A percentile compares a stretch with the other conserved stretches of the same genome.
Evolutionary conservation across 2,797 vertebrate genomes (phyloP).

Genomic region (Stomatorhinus walkeri): DNA sequence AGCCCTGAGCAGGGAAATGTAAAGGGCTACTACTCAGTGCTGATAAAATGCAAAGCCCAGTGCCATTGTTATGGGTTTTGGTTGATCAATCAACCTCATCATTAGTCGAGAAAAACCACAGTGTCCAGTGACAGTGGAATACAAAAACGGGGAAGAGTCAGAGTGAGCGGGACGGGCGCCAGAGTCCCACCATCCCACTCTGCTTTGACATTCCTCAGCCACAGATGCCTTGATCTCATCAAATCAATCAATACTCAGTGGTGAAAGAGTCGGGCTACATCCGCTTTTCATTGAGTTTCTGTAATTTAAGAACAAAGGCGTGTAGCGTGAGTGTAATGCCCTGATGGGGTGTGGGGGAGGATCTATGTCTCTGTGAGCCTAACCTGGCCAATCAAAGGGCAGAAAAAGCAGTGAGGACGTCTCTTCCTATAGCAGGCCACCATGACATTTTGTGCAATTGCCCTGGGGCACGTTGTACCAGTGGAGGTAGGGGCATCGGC

Average conservation of each 20-base stretch:
- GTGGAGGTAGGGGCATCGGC: neutral
- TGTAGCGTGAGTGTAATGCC: neutral
- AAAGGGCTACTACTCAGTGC: slow-evolving; percentile 32
- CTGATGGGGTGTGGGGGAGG: neutral
- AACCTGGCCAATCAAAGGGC: neutral
- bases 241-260: slow-evolving; percentile 4
- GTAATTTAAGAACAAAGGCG: neutral
- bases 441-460: neutral
- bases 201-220: neutral
- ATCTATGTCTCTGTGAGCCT: neutral
- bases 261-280: neutral
- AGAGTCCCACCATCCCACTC: neutral
- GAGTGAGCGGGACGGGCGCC: neutral
- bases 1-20: slow-evolving; percentile 33
- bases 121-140: neutral
- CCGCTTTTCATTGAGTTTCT: neutral
- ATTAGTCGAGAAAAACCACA: neutral
- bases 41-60: slow-evolving; percentile 35
- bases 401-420: neutral
- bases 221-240: neutral
- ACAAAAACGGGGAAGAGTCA: neutral
- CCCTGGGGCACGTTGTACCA: neutral
- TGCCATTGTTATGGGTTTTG: slow-evolving; percentile 46
- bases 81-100: neutral
- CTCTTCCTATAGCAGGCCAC: neutral